phyloP scores from a whole-genome alignment of 2,888 invertebrate genomes.

The Troides aeacus region DNA sequence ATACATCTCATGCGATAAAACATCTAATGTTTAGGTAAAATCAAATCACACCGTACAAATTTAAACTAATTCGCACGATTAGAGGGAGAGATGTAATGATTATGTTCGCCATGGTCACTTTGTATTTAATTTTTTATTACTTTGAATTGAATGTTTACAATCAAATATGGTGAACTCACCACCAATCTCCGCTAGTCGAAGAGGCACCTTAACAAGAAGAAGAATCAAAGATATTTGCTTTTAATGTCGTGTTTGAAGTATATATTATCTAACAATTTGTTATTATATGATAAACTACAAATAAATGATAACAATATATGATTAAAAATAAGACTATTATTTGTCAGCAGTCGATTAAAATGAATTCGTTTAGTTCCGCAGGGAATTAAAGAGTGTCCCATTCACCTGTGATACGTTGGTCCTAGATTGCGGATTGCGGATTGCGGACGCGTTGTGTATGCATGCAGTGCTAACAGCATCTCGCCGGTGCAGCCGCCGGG shows the following conservation, averaged over 20 bases:
- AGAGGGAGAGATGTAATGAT: background rate
- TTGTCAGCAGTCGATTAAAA: too few relatives aligned
- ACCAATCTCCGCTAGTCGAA: too few relatives aligned
- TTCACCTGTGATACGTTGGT: conserved; percentile 32
- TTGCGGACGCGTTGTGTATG: conserved; percentile 38
- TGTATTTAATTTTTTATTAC: background rate
- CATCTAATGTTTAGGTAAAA: too few relatives aligned
- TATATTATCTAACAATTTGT: background rate
- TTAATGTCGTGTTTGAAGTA: too few relatives aligned
- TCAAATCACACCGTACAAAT: background rate
- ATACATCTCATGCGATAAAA: background rate
- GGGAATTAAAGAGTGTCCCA: conserved; percentile 17
- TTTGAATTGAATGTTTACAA: background rate
- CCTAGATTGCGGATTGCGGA: conserved; percentile 25
- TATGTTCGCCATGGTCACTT: background rate
- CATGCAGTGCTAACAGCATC: conserved; percentile 57
- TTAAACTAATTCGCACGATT: background rate
- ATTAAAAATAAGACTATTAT: background rate
- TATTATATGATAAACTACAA: background rate
- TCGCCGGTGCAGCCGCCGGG: conserved; percentile 52
- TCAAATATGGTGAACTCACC: background rate
- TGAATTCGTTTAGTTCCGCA: background rate
- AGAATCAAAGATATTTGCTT: too few relatives aligned
- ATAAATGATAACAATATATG: background rate
- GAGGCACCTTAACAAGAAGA: too few relatives aligned